A percentile compares a stretch with the other conserved stretches of the same genome.
Evolutionary conservation across 2,797 vertebrate genomes (phyloP).

Genomic region (Kryptopterus vitreolus): DNA sequence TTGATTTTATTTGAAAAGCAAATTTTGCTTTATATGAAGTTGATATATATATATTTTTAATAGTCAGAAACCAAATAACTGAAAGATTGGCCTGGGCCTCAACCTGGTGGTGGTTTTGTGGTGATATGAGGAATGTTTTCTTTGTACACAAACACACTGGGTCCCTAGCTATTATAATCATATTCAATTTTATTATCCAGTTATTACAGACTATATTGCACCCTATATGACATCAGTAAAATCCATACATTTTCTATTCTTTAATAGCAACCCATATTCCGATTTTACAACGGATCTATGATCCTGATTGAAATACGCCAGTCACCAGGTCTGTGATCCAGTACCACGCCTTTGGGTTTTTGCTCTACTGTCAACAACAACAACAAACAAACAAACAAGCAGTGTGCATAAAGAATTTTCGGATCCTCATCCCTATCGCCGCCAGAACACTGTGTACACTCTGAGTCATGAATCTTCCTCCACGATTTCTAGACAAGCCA

Average conservation of each 20-base stretch:
- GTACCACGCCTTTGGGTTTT: not conserved
- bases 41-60: too few species aligned
- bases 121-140: not conserved
- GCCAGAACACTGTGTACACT: slow-evolving; percentile 16
- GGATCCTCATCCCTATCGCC: slow-evolving; percentile 13
- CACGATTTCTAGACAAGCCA: slow-evolving; percentile 18
- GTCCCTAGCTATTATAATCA: too few species aligned
- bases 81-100: not conserved
- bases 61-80: too few species aligned
- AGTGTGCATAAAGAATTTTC: not conserved
- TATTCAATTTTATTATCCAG: too few species aligned
- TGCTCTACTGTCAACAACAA: not conserved
- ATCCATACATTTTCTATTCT: too few species aligned
- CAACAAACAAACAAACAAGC: not conserved
- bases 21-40: too few species aligned
- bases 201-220: too few species aligned
- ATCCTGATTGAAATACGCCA: not conserved
- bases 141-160: too few species aligned
- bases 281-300: not conserved
- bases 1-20: too few species aligned
- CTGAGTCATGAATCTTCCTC: slow-evolving; percentile 23
- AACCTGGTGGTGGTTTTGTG: not conserved
- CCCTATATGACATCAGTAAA: too few species aligned
- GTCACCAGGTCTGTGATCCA: not conserved
- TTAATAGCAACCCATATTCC: not conserved